phyloP scores from a whole-genome alignment of 2,888 invertebrate genomes.

The Scaptomyza caliginosa region DNA sequence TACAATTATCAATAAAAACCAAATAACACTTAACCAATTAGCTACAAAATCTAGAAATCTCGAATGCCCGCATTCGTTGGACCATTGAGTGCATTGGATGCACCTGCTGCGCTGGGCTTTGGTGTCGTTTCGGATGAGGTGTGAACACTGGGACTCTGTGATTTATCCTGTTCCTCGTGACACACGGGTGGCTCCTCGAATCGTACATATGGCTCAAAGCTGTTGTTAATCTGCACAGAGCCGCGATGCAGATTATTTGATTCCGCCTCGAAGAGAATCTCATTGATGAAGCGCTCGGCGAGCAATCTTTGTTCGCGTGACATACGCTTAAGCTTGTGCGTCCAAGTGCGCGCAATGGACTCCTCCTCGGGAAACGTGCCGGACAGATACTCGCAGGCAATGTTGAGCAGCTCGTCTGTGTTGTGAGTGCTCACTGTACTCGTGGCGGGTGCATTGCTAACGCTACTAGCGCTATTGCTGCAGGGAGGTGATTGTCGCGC shows the following conservation, averaged over 20 bases:
- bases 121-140: slow-evolving; percentile 68
- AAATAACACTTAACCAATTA: slow-evolving; percentile 69
- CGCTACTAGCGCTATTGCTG: slow-evolving; percentile 3
- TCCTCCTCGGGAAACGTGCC: slow-evolving; percentile 81
- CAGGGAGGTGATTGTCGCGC: slow-evolving; percentile 56
- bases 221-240: slow-evolving; percentile 82
- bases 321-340: slow-evolving; percentile 79
- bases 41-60: slow-evolving; percentile 49
- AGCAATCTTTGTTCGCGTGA: slow-evolving; percentile 79
- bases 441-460: slow-evolving; percentile 16
- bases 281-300: slow-evolving; percentile 83
- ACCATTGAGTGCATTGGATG: slow-evolving; percentile 24
- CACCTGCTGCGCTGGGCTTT: slow-evolving; percentile 36
- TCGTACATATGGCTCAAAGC: slow-evolving; percentile 79
- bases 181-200: slow-evolving; percentile 71
- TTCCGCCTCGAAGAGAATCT: slow-evolving; percentile 82
- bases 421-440: slow-evolving; percentile 55
- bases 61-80: slow-evolving; percentile 33
- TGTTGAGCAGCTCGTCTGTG: slow-evolving; percentile 76
- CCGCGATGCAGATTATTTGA: slow-evolving; percentile 81
- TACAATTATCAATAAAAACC: slow-evolving; percentile 54
- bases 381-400: slow-evolving; percentile 80
- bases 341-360: slow-evolving; percentile 82
- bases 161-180: slow-evolving; percentile 73
- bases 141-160: slow-evolving; percentile 80